Percentiles rank a stretch among this genome's conserved stretches.
Conservation (phyloP, 2,113 vertebrate species). For the Ornithorhynchus anatinus region DNA sequence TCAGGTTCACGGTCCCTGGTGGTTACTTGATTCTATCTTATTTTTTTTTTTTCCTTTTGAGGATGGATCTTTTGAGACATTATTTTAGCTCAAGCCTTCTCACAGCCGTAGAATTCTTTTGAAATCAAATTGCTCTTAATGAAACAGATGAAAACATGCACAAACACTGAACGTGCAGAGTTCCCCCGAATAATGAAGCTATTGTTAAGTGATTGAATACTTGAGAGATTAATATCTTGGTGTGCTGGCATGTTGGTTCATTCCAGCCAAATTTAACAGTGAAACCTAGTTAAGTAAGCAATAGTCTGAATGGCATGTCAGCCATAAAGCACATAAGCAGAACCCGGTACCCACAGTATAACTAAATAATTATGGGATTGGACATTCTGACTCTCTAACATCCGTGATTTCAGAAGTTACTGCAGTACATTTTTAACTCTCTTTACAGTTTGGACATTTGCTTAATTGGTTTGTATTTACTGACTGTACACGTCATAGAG, state of each 20-base stretch:
- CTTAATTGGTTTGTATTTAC: slow-evolving; percentile 8
- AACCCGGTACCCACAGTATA: slow-evolving; percentile 29
- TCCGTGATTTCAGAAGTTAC: slow-evolving; percentile 28
- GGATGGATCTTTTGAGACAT: slow-evolving; percentile 24
- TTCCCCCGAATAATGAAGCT: slow-evolving; percentile 56
- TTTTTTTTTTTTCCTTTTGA: slow-evolving; percentile 24
- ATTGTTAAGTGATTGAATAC: slow-evolving; percentile 63
- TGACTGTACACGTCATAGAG: not conserved
- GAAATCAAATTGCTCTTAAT: slow-evolving; percentile 55
- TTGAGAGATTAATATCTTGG: slow-evolving; percentile 61
- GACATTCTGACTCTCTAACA: not conserved
- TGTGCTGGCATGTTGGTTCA: slow-evolving; percentile 49
- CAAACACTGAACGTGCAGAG: slow-evolving; percentile 22
- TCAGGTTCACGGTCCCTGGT: slow-evolving; percentile 37
- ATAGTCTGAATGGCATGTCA: slow-evolving; percentile 21
- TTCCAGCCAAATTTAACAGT: slow-evolving; percentile 57
- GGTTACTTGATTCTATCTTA: slow-evolving; percentile 35
- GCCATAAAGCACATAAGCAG: not conserved
- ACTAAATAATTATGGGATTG: slow-evolving; percentile 33
- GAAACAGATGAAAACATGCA: slow-evolving; percentile 56
- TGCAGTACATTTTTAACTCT: slow-evolving; percentile 16
- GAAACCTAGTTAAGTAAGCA: slow-evolving; percentile 48
- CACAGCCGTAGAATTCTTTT: slow-evolving; percentile 32
- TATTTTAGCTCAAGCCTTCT: slow-evolving; percentile 3
- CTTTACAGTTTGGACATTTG: slow-evolving; percentile 2